phyloP scores from a whole-genome alignment of 2,797 vertebrate species.

The Forpus xanthops region DNA sequence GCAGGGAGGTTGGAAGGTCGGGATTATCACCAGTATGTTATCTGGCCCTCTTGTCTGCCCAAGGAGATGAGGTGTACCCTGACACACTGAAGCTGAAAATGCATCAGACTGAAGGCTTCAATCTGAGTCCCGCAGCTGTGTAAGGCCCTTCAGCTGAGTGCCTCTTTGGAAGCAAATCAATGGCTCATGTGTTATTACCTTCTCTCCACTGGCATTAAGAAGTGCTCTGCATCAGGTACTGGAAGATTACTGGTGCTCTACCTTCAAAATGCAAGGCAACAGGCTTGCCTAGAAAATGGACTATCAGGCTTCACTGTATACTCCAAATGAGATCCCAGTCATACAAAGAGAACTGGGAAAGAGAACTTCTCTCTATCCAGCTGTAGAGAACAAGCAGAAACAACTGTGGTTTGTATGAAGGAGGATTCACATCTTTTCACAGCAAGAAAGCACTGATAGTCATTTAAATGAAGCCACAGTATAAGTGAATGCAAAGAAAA shows the following conservation, averaged over 20 bases:
- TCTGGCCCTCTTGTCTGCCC: too few species aligned
- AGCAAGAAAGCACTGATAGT: neutral
- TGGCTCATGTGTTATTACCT: constrained; percentile 4
- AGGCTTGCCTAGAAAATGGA: neutral
- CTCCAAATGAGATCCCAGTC: neutral
- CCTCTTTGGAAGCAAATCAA: constrained; percentile 20
- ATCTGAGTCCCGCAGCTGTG: neutral
- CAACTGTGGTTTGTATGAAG: neutral
- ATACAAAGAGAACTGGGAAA: neutral
- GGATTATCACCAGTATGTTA: neutral
- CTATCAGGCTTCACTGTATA: neutral
- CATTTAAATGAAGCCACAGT: neutral
- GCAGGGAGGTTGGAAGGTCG: neutral
- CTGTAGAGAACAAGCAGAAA: neutral
- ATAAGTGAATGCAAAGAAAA: neutral
- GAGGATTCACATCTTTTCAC: neutral
- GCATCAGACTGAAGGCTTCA: neutral
- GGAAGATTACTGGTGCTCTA: neutral
- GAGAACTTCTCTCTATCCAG: neutral
- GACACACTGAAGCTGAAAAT: neutral
- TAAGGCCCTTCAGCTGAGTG: constrained; percentile 27
- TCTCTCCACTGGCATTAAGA: neutral
- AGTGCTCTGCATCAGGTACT: constrained; percentile 1
- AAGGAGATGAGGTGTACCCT: neutral
- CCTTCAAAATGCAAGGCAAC: neutral